Percentiles rank a stretch among this genome's conserved stretches.
phyloP scores from a whole-genome alignment of 1,140 invertebrate genomes.

The Thaumetopoea pityocampa region DNA sequence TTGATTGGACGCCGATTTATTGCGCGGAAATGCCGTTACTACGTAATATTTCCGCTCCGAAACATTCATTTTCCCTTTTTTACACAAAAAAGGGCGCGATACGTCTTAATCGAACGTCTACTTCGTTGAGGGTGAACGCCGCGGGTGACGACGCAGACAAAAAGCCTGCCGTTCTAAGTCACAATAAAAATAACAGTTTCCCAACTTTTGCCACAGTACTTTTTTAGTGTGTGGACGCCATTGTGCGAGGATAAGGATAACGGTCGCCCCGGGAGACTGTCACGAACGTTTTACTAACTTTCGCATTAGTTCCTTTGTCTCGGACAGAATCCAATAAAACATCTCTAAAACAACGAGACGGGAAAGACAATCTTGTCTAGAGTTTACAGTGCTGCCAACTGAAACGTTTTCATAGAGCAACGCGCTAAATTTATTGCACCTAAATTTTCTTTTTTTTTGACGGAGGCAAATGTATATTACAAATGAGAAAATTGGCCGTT shows the following conservation, averaged over 20 bases:
- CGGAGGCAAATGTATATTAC: too few relatives aligned
- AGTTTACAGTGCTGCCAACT: too few relatives aligned
- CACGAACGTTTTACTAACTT: conserved; percentile 5
- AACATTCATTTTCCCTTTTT: conserved; percentile 73
- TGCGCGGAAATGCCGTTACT: conserved; percentile 73
- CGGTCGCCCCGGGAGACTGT: conserved; percentile 20
- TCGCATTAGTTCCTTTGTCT: conserved; percentile 6
- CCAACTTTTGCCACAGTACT: conserved; percentile 1
- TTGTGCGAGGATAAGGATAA: conserved; percentile 4
- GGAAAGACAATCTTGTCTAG: too few relatives aligned
- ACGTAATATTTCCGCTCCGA: conserved; percentile 68
- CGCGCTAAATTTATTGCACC: not conserved
- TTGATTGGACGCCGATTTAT: conserved; percentile 73
- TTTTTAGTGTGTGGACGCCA: conserved; percentile 11
- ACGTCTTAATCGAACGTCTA: conserved; percentile 61
- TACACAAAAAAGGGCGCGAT: conserved; percentile 72
- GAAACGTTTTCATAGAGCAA: too few relatives aligned
- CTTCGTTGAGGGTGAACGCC: conserved; percentile 28
- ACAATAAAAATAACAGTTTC: conserved; percentile 6
- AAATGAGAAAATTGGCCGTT: conserved; percentile 29
- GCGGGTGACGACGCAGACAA: not conserved
- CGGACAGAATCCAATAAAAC: not conserved
- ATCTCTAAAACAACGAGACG: not conserved
- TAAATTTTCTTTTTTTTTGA: too few relatives aligned
- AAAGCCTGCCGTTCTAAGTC: not conserved